Evolutionary conservation across 2,888 invertebrate genomes (phyloP).

Genomic region (Orthosia incerta): DNA sequence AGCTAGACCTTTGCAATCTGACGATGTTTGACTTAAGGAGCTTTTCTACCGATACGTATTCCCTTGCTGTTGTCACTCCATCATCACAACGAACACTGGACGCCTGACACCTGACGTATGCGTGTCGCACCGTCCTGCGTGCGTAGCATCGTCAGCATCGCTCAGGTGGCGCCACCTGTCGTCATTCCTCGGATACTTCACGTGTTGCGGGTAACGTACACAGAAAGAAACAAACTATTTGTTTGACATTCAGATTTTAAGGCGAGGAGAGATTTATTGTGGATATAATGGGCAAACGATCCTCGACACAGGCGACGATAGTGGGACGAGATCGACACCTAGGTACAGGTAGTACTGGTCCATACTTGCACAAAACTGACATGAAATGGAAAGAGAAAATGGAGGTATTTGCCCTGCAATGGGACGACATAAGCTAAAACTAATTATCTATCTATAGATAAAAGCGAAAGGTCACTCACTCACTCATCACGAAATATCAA

Average conservation of each 20-base stretch:
- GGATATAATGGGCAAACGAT: neutral
- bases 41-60: neutral
- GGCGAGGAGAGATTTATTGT: constrained; percentile 23
- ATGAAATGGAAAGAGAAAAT: too few relatives aligned
- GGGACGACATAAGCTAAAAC: too few relatives aligned
- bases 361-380: too few relatives aligned
- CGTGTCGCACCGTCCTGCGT: constrained; percentile 27
- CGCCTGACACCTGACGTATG: constrained; percentile 39
- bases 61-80: constrained; percentile 1
- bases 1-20: neutral
- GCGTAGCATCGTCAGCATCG: neutral
- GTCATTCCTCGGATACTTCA: constrained; percentile 29
- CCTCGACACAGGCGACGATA: neutral
- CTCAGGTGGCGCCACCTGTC: constrained; percentile 57
- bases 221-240: constrained; percentile 28
- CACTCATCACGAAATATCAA: too few relatives aligned
- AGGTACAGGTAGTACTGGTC: neutral
- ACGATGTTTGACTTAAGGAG: neutral
- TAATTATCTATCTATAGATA: too few relatives aligned
- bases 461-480: too few relatives aligned
- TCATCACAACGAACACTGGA: constrained; percentile 15
- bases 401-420: too few relatives aligned
- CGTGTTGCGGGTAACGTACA: constrained; percentile 22
- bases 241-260: constrained; percentile 20
- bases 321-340: neutral